A percentile compares a stretch with the other conserved stretches of the same genome.
These are phyloP conservation scores for Apamea epomidion DNA, from an alignment of 2,888 invertebrate species.

Conservation along the genomic window DNA sequence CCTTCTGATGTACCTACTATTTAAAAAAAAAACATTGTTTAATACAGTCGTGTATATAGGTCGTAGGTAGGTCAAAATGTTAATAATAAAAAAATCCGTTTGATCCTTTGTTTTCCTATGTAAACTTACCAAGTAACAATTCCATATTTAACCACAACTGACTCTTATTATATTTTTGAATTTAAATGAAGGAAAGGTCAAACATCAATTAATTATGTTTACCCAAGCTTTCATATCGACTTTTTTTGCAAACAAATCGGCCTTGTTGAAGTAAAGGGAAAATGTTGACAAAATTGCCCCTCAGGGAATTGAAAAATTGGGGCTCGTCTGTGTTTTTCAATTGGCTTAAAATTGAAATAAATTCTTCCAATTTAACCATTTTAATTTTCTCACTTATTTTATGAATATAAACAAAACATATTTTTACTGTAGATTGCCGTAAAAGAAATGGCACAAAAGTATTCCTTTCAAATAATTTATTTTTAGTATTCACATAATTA, in stretches of 20 bases:
- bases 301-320: slow-evolving; percentile 69
- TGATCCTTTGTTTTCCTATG: slow-evolving; percentile 40
- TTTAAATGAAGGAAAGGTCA: slow-evolving; percentile 34
- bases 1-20: no score
- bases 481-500: not conserved
- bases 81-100: slow-evolving; percentile 13
- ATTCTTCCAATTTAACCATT: slow-evolving; percentile 18
- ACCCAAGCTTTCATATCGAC: slow-evolving; percentile 32
- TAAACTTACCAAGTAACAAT: slow-evolving; percentile 26
- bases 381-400: not conserved
- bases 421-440: not conserved
- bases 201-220: slow-evolving; percentile 45
- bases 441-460: not conserved
- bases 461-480: not conserved
- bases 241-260: slow-evolving; percentile 40
- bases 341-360: slow-evolving; percentile 33
- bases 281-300: slow-evolving; percentile 67
- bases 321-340: slow-evolving; percentile 37
- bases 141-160: slow-evolving; percentile 21
- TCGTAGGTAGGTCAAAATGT: slow-evolving; percentile 5
- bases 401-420: not conserved
- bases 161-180: slow-evolving; percentile 27
- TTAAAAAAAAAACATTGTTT: slow-evolving; percentile 17
- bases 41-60: slow-evolving; percentile 4
- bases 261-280: slow-evolving; percentile 54